Evolutionary conservation across 2,888 invertebrate genomes (phyloP).

Genomic region (Entomobrya proxima): DNA sequence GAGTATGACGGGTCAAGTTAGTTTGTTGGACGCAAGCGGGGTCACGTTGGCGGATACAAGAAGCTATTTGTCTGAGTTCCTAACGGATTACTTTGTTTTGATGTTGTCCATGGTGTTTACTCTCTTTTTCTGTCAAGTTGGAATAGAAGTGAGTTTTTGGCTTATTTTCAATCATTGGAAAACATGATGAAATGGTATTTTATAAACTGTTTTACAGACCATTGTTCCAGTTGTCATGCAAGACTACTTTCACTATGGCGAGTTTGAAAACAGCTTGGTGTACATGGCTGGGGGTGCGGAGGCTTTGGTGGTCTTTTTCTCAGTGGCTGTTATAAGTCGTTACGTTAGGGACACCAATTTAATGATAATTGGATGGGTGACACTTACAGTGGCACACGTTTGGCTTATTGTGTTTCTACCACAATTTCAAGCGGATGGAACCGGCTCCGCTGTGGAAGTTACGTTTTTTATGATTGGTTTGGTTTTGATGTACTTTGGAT

Average conservation of each 20-base stretch:
- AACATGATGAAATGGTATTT: neutral
- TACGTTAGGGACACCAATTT: constrained; percentile 77
- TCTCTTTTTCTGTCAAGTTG: constrained; percentile 78
- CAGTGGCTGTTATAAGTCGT: constrained; percentile 77
- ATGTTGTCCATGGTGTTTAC: constrained; percentile 78
- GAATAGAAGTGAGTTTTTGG: constrained; percentile 77
- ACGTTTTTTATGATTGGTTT: constrained; percentile 74
- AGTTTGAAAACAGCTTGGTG: constrained; percentile 78
- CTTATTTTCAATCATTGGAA: neutral
- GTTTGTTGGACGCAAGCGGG: constrained; percentile 68
- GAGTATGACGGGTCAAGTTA: constrained; percentile 61
- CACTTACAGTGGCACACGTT: constrained; percentile 76
- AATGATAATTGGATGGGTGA: constrained; percentile 76
- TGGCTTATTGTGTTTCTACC: constrained; percentile 76
- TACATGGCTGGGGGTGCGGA: constrained; percentile 78
- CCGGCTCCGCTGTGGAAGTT: constrained; percentile 42
- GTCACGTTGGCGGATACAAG: constrained; percentile 26
- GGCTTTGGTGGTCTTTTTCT: constrained; percentile 77
- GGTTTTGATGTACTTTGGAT: constrained; percentile 74
- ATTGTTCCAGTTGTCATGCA: constrained; percentile 78
- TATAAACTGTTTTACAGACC: constrained; percentile 76
- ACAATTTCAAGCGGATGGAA: constrained; percentile 52
- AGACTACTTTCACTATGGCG: constrained; percentile 77
- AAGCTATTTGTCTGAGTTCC: constrained; percentile 76
- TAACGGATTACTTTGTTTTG: constrained; percentile 77